phyloP scores from a whole-genome alignment of 2,888 invertebrate genomes.

The Phengaris alcon region DNA sequence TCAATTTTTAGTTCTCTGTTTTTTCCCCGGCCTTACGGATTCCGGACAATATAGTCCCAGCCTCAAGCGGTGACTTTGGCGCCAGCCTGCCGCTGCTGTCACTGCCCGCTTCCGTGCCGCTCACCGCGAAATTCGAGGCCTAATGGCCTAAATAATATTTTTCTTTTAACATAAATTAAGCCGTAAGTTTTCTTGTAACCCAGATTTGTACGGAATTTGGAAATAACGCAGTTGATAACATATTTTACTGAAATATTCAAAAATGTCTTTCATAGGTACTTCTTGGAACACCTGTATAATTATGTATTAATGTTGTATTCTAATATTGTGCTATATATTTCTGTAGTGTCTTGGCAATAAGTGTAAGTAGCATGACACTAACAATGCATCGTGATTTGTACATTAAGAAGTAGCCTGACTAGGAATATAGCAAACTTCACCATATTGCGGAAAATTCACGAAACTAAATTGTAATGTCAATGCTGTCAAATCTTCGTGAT shows the following conservation, averaged over 20 bases:
- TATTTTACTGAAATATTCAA: background rate
- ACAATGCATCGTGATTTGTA: slow-evolving; percentile 40
- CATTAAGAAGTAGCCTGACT: background rate
- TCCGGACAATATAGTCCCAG: too few relatives aligned
- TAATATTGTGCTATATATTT: background rate
- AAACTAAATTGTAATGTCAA: background rate
- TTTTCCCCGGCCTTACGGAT: too few relatives aligned
- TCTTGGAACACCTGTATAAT: background rate
- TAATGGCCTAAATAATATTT: too few relatives aligned
- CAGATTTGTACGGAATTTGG: background rate
- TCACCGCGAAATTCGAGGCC: too few relatives aligned
- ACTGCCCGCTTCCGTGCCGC: too few relatives aligned
- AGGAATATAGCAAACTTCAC: background rate
- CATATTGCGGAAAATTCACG: background rate
- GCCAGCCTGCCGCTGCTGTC: too few relatives aligned
- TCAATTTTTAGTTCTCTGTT: too few relatives aligned
- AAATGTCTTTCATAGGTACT: background rate
- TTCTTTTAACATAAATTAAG: background rate
- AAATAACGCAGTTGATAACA: background rate
- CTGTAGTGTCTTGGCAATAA: background rate
- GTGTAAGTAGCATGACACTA: slow-evolving; percentile 38
- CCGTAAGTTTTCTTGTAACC: background rate
- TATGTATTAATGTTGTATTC: background rate
- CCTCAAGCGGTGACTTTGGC: too few relatives aligned
- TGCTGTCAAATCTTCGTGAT: background rate